These are phyloP conservation scores for Fringilla coelebs DNA, from an alignment of 2,797 vertebrate species.

Conservation along the genomic window DNA sequence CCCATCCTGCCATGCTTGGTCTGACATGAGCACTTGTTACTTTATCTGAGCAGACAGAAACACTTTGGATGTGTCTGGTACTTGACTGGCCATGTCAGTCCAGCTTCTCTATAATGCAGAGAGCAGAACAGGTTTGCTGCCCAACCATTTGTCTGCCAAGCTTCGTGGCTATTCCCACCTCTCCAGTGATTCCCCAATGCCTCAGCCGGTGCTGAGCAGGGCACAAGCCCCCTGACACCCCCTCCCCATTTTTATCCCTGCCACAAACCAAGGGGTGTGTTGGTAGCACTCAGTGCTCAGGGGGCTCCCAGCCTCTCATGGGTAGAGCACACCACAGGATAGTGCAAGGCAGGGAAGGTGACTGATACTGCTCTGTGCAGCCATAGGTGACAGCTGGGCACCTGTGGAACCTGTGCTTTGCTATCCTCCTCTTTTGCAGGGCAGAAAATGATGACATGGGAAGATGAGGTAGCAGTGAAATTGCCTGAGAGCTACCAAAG, in stretches of 20 bases:
- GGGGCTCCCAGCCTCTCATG: accelerated
- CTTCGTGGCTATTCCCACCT: accelerated
- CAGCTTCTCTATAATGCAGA: neutral
- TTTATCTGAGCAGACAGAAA: neutral
- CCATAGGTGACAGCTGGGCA: neutral
- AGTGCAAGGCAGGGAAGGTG: neutral
- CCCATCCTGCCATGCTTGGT: neutral
- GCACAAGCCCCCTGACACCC: accelerated
- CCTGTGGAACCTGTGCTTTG: neutral
- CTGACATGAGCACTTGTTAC: neutral
- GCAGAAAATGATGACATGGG: neutral
- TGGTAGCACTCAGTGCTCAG: neutral
- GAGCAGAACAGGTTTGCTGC: neutral
- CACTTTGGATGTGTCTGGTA: neutral
- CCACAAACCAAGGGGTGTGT: neutral
- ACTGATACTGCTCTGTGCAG: accelerated
- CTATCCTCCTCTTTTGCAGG: neutral
- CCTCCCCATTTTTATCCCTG: neutral
- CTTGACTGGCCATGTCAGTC: neutral
- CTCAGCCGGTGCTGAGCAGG: neutral
- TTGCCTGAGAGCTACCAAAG: neutral
- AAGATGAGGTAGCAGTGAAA: neutral
- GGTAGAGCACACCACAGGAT: neutral
- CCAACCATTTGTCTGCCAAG: neutral
- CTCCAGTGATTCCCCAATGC: neutral